phyloP scores from a whole-genome alignment of 2,888 invertebrate genomes.

The Aleiodes alternator region DNA sequence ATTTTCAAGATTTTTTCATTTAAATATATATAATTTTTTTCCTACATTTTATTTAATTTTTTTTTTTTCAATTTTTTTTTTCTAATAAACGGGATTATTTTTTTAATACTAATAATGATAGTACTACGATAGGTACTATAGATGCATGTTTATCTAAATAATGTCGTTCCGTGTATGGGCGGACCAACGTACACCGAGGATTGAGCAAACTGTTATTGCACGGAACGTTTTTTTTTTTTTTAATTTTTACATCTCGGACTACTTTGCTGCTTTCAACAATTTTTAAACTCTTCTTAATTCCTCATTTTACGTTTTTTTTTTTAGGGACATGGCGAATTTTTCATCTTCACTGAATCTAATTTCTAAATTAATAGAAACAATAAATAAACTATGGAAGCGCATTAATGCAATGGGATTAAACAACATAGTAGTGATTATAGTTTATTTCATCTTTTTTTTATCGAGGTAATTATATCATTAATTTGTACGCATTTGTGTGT shows the following conservation, averaged over 20 bases:
- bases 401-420: conserved; percentile 37
- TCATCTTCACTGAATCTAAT: conserved; percentile 37
- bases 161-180: conserved; percentile 69
- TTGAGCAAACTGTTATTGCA: conserved; percentile 74
- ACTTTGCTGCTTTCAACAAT: conserved; percentile 37
- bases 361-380: conserved; percentile 43
- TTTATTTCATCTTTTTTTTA: conserved; percentile 32
- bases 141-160: conserved; percentile 58
- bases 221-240: conserved; percentile 64
- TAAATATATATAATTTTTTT: conserved; percentile 42
- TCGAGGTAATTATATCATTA: conserved; percentile 42
- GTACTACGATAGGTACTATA: conserved; percentile 39
- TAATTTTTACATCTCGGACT: conserved; percentile 45
- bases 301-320: conserved; percentile 38
- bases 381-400: conserved; percentile 35
- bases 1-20: conserved; percentile 48
- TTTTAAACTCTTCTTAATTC: conserved; percentile 17
- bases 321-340: conserved; percentile 55
- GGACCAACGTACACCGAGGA: conserved; percentile 73
- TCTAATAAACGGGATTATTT: conserved; percentile 34
- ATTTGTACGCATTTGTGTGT: conserved; percentile 35
- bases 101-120: conserved; percentile 35
- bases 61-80: conserved; percentile 36
- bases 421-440: conserved; percentile 27
- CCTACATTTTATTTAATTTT: conserved; percentile 29